phyloP scores from a whole-genome alignment of 2,113 vertebrate genomes.

The Salvator merianae region DNA sequence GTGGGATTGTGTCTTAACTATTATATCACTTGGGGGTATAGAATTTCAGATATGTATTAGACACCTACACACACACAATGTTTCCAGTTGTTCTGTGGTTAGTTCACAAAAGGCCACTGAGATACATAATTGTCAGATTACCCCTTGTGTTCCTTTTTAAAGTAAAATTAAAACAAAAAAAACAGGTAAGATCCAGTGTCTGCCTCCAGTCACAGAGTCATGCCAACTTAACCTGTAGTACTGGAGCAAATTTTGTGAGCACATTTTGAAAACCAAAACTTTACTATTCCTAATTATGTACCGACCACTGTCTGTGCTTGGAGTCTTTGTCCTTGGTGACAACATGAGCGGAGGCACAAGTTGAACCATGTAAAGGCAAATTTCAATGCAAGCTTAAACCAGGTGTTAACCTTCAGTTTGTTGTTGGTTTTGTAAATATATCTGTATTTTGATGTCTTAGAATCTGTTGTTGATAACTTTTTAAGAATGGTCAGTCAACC shows the following conservation, averaged over 20 bases:
- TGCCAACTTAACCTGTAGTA: not conserved
- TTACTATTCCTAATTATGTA: conserved; percentile 50
- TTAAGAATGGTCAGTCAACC: conserved; percentile 42
- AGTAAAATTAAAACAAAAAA: rapidly evolving
- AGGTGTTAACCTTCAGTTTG: conserved; percentile 66
- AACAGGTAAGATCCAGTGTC: not conserved
- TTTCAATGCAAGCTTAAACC: conserved; percentile 63
- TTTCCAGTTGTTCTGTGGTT: conserved; percentile 6
- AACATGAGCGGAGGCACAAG: conserved; percentile 46
- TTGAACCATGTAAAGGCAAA: conserved; percentile 58
- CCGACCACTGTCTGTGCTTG: conserved; percentile 46
- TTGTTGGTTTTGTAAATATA: conserved; percentile 52
- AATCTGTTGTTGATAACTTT: conserved; percentile 48
- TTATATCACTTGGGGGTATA: not conserved
- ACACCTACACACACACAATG: not conserved
- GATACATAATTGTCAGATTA: conserved; percentile 16
- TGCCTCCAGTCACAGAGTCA: conserved; percentile 12
- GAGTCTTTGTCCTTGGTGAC: conserved; percentile 50
- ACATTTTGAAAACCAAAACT: conserved; percentile 50
- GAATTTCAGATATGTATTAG: not conserved
- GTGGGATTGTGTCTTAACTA: not conserved
- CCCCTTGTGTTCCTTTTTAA: not conserved
- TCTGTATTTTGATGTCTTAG: conserved; percentile 46
- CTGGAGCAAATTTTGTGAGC: conserved; percentile 52
- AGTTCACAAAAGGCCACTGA: conserved; percentile 49